Conservation (phyloP, 2,797 vertebrate genomes). For the Catostomus latipinnis region DNA sequence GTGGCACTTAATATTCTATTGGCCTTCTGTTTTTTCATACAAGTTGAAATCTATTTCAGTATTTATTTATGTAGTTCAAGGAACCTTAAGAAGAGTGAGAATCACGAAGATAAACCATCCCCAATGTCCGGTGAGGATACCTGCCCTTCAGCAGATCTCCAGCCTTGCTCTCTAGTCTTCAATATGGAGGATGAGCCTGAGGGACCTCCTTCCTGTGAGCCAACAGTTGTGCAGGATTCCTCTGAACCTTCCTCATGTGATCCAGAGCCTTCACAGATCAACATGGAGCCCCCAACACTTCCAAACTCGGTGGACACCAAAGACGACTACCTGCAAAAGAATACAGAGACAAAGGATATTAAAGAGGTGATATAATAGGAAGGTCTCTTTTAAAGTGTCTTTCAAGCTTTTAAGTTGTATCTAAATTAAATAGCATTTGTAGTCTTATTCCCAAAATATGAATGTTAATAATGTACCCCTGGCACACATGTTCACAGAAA, state of each 20-base stretch:
- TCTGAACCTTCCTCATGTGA: neutral
- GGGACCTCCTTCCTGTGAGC: slow-evolving; percentile 22
- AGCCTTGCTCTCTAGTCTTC: slow-evolving; percentile 70
- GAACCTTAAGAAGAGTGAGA: slow-evolving; percentile 43
- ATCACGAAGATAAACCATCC: neutral
- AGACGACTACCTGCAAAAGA: slow-evolving; percentile 3
- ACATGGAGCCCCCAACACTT: slow-evolving; percentile 49
- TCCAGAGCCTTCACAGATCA: slow-evolving; percentile 15
- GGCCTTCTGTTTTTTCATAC: neutral
- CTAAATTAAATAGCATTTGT: too few relatives aligned
- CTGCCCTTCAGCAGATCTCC: slow-evolving; percentile 24
- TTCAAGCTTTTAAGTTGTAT: neutral
- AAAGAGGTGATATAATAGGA: slow-evolving; percentile 53
- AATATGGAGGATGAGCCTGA: slow-evolving; percentile 66
- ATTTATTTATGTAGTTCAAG: slow-evolving; percentile 56
- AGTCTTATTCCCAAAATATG: too few relatives aligned
- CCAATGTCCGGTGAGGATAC: slow-evolving; percentile 45
- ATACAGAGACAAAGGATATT: slow-evolving; percentile 62
- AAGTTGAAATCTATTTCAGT: neutral
- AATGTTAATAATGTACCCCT: too few relatives aligned
- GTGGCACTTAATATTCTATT: too few relatives aligned
- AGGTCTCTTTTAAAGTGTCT: neutral
- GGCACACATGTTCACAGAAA: neutral
- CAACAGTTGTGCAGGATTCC: slow-evolving; percentile 32
- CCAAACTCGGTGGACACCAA: slow-evolving; percentile 44